Base-by-base conservation (phyloP, 30 jellyfish, hydroid and myxozoan genomes). In the Turritopsis dohrnii region DNA sequence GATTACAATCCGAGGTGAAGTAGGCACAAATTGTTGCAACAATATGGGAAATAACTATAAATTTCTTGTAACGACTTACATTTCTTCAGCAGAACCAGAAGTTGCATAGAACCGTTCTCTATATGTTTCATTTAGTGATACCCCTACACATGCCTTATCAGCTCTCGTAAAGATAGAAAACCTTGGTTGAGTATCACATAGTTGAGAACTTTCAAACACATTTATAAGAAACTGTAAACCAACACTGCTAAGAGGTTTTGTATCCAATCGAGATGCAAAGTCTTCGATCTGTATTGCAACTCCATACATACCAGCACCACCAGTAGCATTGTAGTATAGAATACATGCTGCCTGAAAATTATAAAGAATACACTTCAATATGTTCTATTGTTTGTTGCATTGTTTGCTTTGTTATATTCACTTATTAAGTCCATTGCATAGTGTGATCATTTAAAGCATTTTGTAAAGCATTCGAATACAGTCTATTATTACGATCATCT, bases 221-320 rank as follows among this genome's bases (percentile, higher is more conserved):
- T 74, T 74, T 5, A 74, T 8, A 20, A 74, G 54, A 74, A 74
- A 74, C 20, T 74, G 83, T 9, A 74, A 29, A 20, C 65, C 65
- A 74, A 74, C 83, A 29, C 65, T 24, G 31, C 83, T 74, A 25
- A 74, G 31, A 21, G 83, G 83, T 74, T 8, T 29, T 8, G 74
- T 74, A 24, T 74, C 83, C 7, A 74, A 29, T 26, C 26, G 54
- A 74, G 52, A 22, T 24, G 83, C 83, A 74, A 22, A 74, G 54
- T 74, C 83, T 74, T 74, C 83, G 19, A 74, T 74, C 19, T 24
- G 53, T 22, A 74, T 24, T 74, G 83, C 83, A 26, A 74, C 83
- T 8, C 65, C 83, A 74, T 74, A 74, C 83, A 26, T 24, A 24
- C 83, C 83, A 74, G 20, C 27, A 74, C 83, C 60, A 22, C 73